Evolutionary conservation across 2,113 vertebrate genomes (phyloP).

Genomic region (Microtus oregoni): DNA sequence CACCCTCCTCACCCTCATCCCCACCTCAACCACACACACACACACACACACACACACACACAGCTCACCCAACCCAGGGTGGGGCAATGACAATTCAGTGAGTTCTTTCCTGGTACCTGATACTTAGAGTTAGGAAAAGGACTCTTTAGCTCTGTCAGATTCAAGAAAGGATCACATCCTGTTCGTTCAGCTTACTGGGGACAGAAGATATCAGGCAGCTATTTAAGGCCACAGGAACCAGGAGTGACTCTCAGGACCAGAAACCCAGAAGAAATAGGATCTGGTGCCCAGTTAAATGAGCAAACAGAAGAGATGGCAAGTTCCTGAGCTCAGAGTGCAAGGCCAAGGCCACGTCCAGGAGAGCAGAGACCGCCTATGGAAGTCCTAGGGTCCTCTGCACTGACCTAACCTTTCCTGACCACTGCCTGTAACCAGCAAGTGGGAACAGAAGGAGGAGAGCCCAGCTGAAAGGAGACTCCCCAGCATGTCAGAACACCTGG

Average conservation of each 20-base stretch:
- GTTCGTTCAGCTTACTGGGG: neutral
- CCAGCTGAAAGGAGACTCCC: neutral
- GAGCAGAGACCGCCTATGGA: rapidly evolving
- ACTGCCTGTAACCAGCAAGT: rapidly evolving
- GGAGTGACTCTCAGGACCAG: neutral
- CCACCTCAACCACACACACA: neutral
- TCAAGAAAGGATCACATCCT: neutral
- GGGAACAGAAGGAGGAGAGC: rapidly evolving
- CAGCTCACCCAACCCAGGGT: too few species aligned
- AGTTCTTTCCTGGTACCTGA: neutral
- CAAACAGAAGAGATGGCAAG: neutral
- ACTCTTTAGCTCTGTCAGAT: rapidly evolving
- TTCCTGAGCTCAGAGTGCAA: neutral
- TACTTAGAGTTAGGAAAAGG: neutral
- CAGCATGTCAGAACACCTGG: rapidly evolving
- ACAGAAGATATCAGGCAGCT: neutral
- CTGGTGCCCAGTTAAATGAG: neutral
- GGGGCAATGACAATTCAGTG: too few species aligned
- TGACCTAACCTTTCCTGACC: neutral
- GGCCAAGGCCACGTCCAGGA: neutral
- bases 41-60: neutral
- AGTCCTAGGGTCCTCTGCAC: neutral
- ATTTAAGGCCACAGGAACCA: neutral
- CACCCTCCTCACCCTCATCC: neutral
- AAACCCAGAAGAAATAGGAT: neutral